Evolutionary conservation across 2,113 vertebrate species (phyloP), one percentile per base, ranked within the genome.

Genomic region (Myiagra hebetior): DNA sequence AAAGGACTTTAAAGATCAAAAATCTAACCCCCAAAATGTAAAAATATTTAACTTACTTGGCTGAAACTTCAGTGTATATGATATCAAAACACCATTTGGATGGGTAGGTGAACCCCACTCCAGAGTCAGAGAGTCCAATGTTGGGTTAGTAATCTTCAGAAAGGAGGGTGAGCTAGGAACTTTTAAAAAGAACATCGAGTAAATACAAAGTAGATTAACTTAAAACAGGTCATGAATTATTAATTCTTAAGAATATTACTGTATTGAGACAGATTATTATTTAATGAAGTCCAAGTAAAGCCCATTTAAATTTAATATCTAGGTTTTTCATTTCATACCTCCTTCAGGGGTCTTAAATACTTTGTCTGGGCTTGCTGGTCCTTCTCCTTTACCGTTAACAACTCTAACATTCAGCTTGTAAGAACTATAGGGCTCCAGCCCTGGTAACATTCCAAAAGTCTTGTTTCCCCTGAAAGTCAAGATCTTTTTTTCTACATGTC

Each of bases 41-140:
- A 37, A 65, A 5, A 56, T 26, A 73, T 64, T 55, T 56, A 73
- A 97, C 99, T 99, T 98, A 99, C 99, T 99, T 98, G 99, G 98
- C 84, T 99, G 99, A 95, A 99, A 99, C 95, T 98, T 99, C 91
- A 99, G 97, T 67, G 98, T 99, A 96, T 99, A 99, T 47, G 99
- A 98, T 6, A 97, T 99, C 97, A 99, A 98, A 97, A 97, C 95
- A 57, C 99, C 99, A 77, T 99, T 99, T 20, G 97, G 98, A 78
- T 98, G 98, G 41, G 97, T 97, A 27, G 99, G 99, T 56, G 98
- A 99, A 56, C 96, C 98, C 99, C 99, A 99, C 84, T 99, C 98
- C 93, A 99, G 97, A 76, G 99, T 99, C 80, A 99, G 91, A 50
- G 99, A 99, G 91, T 99, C 99, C 93, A 98, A 16, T 24, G 98